phyloP scores from a whole-genome alignment of 2,797 vertebrate genomes.

The Brachyalestes nurse region DNA sequence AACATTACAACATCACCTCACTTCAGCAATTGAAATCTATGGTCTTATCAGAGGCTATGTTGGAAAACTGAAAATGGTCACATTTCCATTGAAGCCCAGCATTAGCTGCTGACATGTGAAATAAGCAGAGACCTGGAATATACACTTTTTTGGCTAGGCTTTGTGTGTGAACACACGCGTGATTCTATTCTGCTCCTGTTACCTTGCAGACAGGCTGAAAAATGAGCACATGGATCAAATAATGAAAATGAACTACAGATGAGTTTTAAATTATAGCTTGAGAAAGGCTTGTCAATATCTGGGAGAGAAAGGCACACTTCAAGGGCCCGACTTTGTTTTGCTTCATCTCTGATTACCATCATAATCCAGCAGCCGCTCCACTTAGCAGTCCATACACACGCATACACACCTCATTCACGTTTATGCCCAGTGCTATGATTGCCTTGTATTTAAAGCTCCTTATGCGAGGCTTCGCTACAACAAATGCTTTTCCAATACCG shows the following conservation, averaged over 20 bases:
- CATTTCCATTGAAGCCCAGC: constrained; percentile 70
- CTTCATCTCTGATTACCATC: constrained; percentile 83
- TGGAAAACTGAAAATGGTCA: constrained; percentile 69
- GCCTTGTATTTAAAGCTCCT: constrained; percentile 83
- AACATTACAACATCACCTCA: neutral
- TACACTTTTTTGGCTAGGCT: neutral
- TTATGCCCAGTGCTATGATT: constrained; percentile 77
- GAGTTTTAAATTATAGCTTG: constrained; percentile 81
- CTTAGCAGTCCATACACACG: constrained; percentile 70
- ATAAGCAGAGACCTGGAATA: constrained; percentile 67
- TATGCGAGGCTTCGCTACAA: constrained; percentile 78
- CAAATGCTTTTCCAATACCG: constrained; percentile 85
- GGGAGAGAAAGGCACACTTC: constrained; percentile 61
- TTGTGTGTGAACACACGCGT: neutral
- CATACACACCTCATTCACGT: constrained; percentile 64
- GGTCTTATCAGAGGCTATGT: constrained; percentile 23
- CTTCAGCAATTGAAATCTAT: neutral
- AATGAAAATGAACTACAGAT: constrained; percentile 81
- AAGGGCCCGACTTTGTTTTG: constrained; percentile 82
- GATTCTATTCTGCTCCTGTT: constrained; percentile 64
- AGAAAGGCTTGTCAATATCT: constrained; percentile 59
- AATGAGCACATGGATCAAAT: constrained; percentile 78
- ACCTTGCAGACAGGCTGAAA: constrained; percentile 74
- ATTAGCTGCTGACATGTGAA: constrained; percentile 75
- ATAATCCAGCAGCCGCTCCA: constrained; percentile 80